phyloP scores from a whole-genome alignment of 2,888 invertebrate genomes.

The Troides helena region DNA sequence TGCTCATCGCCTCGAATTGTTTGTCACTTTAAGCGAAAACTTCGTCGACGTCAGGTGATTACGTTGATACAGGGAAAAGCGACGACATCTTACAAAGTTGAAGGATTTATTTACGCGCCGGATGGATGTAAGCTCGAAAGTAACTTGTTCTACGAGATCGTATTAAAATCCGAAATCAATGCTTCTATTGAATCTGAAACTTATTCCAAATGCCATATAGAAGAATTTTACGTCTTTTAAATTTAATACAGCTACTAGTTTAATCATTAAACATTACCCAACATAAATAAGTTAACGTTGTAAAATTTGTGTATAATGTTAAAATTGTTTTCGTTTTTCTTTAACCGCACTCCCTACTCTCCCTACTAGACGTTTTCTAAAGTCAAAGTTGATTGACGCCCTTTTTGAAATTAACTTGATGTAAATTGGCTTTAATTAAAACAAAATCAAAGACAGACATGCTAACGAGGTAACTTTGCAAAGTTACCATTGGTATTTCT shows the following conservation, averaged over 20 bases:
- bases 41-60: conserved; percentile 61
- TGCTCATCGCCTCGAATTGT: conserved; percentile 55
- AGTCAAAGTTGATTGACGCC: conserved; percentile 63
- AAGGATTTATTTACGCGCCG: conserved; percentile 53
- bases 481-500: conserved; percentile 52
- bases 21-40: conserved; percentile 64
- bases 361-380: conserved; percentile 47
- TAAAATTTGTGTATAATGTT: conserved; percentile 25
- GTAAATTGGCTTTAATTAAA: conserved; percentile 68
- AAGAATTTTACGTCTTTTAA: too few species aligned
- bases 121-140: conserved; percentile 48
- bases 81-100: conserved; percentile 45
- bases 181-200: too few species aligned
- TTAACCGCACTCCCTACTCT: conserved; percentile 37
- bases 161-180: conserved; percentile 52
- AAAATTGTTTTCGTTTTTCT: conserved; percentile 7
- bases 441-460: conserved; percentile 63
- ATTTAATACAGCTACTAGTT: too few species aligned
- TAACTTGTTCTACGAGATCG: conserved; percentile 44
- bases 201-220: too few species aligned
- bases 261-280: too few species aligned
- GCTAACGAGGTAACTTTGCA: conserved; percentile 56
- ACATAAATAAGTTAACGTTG: too few species aligned
- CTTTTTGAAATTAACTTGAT: conserved; percentile 61
- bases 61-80: conserved; percentile 45